Base-by-base conservation (phyloP, 2,113 vertebrate species). In the Sander vitreus region DNA sequence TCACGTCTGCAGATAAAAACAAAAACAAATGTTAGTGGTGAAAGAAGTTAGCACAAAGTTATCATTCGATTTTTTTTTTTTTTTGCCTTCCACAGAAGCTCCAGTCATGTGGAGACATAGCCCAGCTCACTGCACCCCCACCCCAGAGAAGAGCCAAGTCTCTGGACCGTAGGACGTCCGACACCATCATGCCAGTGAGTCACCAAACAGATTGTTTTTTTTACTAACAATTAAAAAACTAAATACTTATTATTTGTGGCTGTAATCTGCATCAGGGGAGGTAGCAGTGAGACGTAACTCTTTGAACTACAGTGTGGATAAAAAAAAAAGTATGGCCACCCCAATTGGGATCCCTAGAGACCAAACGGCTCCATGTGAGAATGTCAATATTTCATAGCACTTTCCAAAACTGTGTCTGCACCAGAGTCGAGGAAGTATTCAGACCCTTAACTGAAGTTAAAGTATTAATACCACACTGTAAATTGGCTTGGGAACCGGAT, bases 151-250 rank as follows among this genome's bases (percentile, higher is more conserved):
- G 93, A 72, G 51, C 92, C 64, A 89, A 66, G 76, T 95, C 94
- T 55, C 85, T 94, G 84, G 94, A 94, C 78, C 81, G 81, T 80
- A 81, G 92, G 72, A 89, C 92, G 0, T 88, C 91, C 0, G 94
- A 93, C 59, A 87, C 81, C 2, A 45, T 90, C 74, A 94, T 89
- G 84, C 94, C 91, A 8, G 94, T 94, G 47, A 91, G 89, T 48
- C 66, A 12, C 30, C 11, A 54, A 4, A 51, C 18, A n/a, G 21
- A 55, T 63, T 53, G 3, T 0, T 2, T 5, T 19, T 16, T 27
- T 50, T 4, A 27, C 19, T 12, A 6, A 45, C 6, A 21, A 45
- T 33, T 33, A 2, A 23, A 15, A 48, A 23, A 5, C 4, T 1
- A 27, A 39, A 51, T 30, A 2, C 5, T 10, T n/a, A 9, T 43